Conservation (phyloP, 2,797 vertebrate genomes). For the Vireo griseus region DNA sequence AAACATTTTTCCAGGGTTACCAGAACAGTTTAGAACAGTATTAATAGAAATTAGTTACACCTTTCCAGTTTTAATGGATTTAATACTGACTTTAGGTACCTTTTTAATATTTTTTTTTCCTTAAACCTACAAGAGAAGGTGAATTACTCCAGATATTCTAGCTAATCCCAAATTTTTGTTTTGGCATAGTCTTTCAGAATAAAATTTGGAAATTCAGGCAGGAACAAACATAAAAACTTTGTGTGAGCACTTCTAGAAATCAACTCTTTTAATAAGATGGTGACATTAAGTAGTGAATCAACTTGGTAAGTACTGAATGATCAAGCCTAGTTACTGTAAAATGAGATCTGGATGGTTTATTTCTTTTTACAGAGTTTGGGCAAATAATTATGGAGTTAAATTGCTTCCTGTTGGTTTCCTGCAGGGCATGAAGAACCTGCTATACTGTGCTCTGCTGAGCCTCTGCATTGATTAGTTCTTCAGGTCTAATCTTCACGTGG, state of each 20-base stretch:
- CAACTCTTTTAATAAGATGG: slow-evolving; percentile 39
- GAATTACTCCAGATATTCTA: background rate
- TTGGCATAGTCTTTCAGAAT: background rate
- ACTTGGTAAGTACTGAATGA: slow-evolving; percentile 26
- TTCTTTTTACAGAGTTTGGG: slow-evolving; percentile 53
- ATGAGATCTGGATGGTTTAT: slow-evolving; percentile 34
- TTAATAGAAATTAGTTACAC: background rate
- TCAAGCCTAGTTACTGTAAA: slow-evolving; percentile 32
- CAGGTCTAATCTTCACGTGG: slow-evolving; percentile 33
- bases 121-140: background rate
- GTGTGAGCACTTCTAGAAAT: slow-evolving; percentile 18
- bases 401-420: slow-evolving; percentile 52
- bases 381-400: slow-evolving; percentile 63
- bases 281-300: slow-evolving; percentile 19
- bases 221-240: background rate
- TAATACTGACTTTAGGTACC: background rate
- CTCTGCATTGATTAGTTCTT: slow-evolving; percentile 32
- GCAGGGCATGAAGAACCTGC: slow-evolving; percentile 10
- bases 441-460: background rate
- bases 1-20: background rate
- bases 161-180: slow-evolving; percentile 20
- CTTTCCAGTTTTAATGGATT: background rate
- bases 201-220: background rate
- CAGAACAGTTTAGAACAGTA: background rate
- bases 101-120: background rate